Percentiles rank a stretch among this genome's conserved stretches.
phyloP scores from a whole-genome alignment of 2,797 vertebrate species.

The Botia almorhae region DNA sequence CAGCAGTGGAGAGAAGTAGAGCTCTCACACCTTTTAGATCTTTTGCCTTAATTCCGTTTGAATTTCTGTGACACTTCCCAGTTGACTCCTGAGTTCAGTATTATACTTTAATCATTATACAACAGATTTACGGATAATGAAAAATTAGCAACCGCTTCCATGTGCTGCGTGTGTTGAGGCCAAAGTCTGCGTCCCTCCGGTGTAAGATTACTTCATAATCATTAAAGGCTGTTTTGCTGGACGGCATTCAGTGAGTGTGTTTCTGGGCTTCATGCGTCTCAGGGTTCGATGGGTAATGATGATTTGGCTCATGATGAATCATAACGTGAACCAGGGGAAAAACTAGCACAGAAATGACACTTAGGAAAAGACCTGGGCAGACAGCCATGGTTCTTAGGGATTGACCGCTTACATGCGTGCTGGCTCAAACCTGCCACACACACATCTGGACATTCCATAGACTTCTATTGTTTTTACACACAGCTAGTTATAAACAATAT shows the following conservation, averaged over 20 bases:
- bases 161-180: slow-evolving; percentile 30
- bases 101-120: background rate
- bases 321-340: slow-evolving; percentile 49
- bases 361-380: slow-evolving; percentile 52
- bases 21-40: background rate
- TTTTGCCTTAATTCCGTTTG: background rate
- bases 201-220: slow-evolving; percentile 40
- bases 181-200: slow-evolving; percentile 24
- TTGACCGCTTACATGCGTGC: slow-evolving; percentile 27
- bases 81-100: slow-evolving; percentile 1
- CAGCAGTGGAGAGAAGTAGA: background rate
- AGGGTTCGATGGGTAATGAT: slow-evolving; percentile 52
- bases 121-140: slow-evolving; percentile 20
- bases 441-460: background rate
- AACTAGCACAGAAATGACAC: slow-evolving; percentile 47
- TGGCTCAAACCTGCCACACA: slow-evolving; percentile 5
- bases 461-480: no score
- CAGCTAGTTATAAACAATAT: background rate
- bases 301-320: slow-evolving; percentile 58
- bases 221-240: slow-evolving; percentile 44
- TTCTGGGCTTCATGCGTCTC: slow-evolving; percentile 39
- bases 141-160: slow-evolving; percentile 35
- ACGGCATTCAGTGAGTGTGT: slow-evolving; percentile 1
- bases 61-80: background rate
- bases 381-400: slow-evolving; percentile 47